These are phyloP conservation scores for Heliconius hortense DNA, from an alignment of 2,888 invertebrate genomes.

Conservation along the genomic window DNA sequence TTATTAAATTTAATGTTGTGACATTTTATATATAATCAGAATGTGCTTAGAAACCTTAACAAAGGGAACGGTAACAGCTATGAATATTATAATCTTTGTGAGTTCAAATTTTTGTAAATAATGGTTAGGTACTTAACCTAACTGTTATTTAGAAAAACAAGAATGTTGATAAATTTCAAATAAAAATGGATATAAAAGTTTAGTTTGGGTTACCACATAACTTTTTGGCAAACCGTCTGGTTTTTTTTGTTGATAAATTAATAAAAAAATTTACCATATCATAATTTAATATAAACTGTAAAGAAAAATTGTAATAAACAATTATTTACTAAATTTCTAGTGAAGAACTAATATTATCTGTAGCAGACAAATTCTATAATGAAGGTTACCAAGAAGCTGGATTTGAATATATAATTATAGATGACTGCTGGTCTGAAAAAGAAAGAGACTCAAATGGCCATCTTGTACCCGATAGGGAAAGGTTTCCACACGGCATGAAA, in stretches of 20 bases:
- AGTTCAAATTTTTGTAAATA: background rate
- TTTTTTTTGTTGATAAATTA: background rate
- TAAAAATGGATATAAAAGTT: background rate
- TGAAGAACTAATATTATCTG: conserved; percentile 83
- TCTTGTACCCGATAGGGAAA: conserved; percentile 83
- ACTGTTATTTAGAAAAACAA: no score
- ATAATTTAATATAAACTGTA: background rate
- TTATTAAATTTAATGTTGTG: background rate
- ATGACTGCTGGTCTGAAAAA: conserved; percentile 89
- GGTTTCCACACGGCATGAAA: conserved; percentile 89
- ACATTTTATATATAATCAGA: background rate
- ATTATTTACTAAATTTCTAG: conserved; percentile 57
- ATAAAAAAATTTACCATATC: background rate
- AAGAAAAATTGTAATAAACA: background rate
- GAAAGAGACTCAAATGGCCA: conserved; percentile 79
- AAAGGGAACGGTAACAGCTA: background rate
- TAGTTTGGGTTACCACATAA: background rate
- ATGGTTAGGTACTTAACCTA: no score
- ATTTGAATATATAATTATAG: conserved; percentile 87
- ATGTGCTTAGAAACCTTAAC: background rate
- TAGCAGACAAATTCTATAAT: conserved; percentile 82
- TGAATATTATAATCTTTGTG: background rate
- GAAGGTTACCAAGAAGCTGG: conserved; percentile 88
- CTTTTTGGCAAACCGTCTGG: background rate
- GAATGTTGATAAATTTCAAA: background rate